A percentile compares a stretch with the other conserved stretches of the same genome.
Conservation (phyloP, 1,140 invertebrate species). For the Hypothenemus hampei region DNA sequence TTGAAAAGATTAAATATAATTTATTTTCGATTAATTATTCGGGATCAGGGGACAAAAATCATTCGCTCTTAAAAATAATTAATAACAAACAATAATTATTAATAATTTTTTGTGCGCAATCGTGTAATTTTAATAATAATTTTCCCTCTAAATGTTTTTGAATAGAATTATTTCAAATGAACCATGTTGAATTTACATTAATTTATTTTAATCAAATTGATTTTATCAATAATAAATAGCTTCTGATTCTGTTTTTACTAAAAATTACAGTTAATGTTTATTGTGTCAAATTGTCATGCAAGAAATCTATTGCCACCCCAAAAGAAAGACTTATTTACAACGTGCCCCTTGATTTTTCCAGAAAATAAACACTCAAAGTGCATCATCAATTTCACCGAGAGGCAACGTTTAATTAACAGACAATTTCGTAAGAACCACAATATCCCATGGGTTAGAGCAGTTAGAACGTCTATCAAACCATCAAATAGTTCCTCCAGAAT, state of each 20-base stretch:
- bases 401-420: neutral
- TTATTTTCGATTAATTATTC: constrained; percentile 12
- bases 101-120: constrained; percentile 3
- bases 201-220: too few relatives aligned
- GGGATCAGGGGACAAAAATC: constrained; percentile 6
- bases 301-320: too few relatives aligned
- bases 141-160: constrained; percentile 9
- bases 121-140: constrained; percentile 15
- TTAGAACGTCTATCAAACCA: constrained; percentile 3
- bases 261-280: too few relatives aligned
- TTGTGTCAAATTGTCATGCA: too few relatives aligned
- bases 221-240: too few relatives aligned
- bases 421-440: constrained; percentile 3
- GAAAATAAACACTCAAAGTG: too few relatives aligned
- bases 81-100: constrained; percentile 17
- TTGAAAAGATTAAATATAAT: constrained; percentile 11
- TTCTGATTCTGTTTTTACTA: too few relatives aligned
- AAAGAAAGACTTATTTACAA: too few relatives aligned
- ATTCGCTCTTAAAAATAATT: constrained; percentile 14
- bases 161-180: constrained; percentile 2
- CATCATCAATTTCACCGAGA: neutral
- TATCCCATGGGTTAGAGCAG: constrained; percentile 22
- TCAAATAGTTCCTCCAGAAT: constrained; percentile 32
- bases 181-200: too few relatives aligned
- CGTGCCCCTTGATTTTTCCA: too few relatives aligned